Percentiles rank a stretch among this genome's conserved stretches.
phyloP scores from a whole-genome alignment of 2,888 invertebrate species.

The Fabriciana adippe region DNA sequence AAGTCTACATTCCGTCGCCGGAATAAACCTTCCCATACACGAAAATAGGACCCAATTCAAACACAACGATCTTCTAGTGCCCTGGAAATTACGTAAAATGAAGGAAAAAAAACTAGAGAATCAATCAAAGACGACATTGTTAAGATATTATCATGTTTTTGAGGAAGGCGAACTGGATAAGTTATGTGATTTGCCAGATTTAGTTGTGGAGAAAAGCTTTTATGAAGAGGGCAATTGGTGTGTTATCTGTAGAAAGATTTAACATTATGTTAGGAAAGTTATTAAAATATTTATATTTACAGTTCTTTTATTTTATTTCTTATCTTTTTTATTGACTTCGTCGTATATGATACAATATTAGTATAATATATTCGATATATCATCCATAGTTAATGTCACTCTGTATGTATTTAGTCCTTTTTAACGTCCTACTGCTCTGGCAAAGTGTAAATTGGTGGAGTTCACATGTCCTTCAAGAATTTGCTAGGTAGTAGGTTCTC shows the following conservation, averaged over 20 bases:
- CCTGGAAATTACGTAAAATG: conserved; percentile 90
- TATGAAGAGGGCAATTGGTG: conserved; percentile 99
- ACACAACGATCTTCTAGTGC: conserved; percentile 95
- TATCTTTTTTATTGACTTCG: no score
- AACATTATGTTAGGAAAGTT: conserved; percentile 34
- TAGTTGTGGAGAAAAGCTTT: conserved; percentile 86
- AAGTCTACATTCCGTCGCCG: conserved; percentile 49
- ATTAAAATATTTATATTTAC: not conserved
- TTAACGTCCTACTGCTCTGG: no score
- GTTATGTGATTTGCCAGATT: conserved; percentile 75
- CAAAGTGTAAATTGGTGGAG: no score
- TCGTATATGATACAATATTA: no score
- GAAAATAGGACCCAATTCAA: conserved; percentile 94
- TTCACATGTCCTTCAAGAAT: no score
- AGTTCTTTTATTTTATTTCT: not conserved
- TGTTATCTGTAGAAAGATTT: conserved; percentile 86
- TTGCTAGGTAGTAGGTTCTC: no score
- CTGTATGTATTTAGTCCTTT: no score
- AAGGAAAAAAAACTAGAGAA: conserved; percentile 57
- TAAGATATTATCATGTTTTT: conserved; percentile 97
- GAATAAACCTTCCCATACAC: conserved; percentile 88
- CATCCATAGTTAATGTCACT: no score
- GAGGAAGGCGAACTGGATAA: conserved; percentile 89
- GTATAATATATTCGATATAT: no score
- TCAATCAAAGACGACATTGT: conserved; percentile 79